Conservation (phyloP, 2,113 vertebrate genomes). For the Cynoglossus semilaevis region DNA sequence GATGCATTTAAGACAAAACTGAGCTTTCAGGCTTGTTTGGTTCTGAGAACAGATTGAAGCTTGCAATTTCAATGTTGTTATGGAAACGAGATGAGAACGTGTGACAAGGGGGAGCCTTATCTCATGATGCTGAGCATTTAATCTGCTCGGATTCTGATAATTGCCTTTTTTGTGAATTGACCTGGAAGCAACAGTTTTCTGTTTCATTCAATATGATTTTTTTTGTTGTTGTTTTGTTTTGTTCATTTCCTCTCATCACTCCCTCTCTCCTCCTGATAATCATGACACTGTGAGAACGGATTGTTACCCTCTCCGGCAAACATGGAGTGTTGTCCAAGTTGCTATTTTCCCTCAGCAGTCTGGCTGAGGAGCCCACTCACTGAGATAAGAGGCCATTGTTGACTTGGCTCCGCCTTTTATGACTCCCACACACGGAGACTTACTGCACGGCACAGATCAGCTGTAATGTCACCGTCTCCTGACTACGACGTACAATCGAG, state of each 20-base stretch:
- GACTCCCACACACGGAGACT: constrained; percentile 51
- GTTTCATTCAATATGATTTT: constrained; percentile 15
- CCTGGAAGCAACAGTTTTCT: constrained; percentile 21
- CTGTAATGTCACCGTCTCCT: constrained; percentile 43
- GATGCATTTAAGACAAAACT: constrained; percentile 11
- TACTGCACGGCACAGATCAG: constrained; percentile 12
- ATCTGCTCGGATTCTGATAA: constrained; percentile 54
- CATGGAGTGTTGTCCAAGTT: constrained; percentile 33
- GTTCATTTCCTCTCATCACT: background rate
- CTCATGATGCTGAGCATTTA: constrained; percentile 49
- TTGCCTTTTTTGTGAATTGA: constrained; percentile 60
- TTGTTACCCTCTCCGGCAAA: constrained; percentile 30
- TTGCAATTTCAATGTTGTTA: constrained; percentile 70
- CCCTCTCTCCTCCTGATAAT: background rate
- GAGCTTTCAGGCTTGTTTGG: constrained; percentile 34
- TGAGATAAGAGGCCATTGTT: constrained; percentile 59
- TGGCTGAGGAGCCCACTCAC: constrained; percentile 54
- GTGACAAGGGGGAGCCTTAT: constrained; percentile 63
- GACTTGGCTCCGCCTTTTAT: constrained; percentile 52
- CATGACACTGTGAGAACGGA: constrained; percentile 4
- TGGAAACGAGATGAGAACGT: constrained; percentile 70
- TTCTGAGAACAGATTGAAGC: constrained; percentile 51
- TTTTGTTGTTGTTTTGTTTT: no score
- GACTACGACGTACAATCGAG: no score
- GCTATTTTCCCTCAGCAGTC: constrained; percentile 41